Conservation (phyloP, 2,113 vertebrate species). For the Poeciliopsis turrubarensis region DNA sequence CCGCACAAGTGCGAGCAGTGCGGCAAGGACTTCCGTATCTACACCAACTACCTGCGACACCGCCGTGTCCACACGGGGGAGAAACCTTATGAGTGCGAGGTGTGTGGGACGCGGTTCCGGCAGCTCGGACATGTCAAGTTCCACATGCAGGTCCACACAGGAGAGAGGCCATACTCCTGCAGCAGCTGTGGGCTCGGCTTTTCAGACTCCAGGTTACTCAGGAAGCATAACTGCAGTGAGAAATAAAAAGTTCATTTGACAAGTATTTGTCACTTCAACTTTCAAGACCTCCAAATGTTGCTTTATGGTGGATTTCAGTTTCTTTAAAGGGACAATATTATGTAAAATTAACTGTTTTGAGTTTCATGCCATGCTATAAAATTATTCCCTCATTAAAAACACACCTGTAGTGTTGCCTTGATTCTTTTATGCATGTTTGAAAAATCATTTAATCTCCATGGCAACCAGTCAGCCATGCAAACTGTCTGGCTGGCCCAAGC, state of each 20-base stretch:
- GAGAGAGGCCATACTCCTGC: slow-evolving; percentile 60
- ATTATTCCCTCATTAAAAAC: too few relatives aligned
- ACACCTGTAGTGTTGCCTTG: too few relatives aligned
- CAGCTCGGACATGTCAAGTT: slow-evolving; percentile 73
- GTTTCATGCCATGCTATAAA: too few relatives aligned
- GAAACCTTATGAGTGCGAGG: slow-evolving; percentile 75
- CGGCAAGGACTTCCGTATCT: slow-evolving; percentile 66
- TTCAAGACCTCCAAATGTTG: neutral
- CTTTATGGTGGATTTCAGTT: neutral
- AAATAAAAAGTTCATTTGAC: too few relatives aligned
- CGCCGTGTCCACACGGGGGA: slow-evolving; percentile 67
- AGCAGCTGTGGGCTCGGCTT: slow-evolving; percentile 61
- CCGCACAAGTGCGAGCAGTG: slow-evolving; percentile 68
- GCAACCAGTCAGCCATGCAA: too few relatives aligned
- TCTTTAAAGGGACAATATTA: too few relatives aligned
- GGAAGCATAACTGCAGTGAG: slow-evolving; percentile 66
- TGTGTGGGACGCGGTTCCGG: slow-evolving; percentile 62
- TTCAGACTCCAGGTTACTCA: slow-evolving; percentile 68
- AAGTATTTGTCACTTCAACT: neutral
- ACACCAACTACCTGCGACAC: slow-evolving; percentile 70
- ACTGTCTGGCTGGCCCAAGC: too few relatives aligned
- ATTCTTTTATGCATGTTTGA: too few relatives aligned
- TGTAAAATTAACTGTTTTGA: too few relatives aligned
- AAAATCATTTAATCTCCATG: too few relatives aligned
- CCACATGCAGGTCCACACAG: slow-evolving; percentile 76